A percentile compares a stretch with the other conserved stretches of the same genome.
Evolutionary conservation across 2,888 invertebrate species (phyloP).

Genomic region (Zaprionus bogoriensis): DNA sequence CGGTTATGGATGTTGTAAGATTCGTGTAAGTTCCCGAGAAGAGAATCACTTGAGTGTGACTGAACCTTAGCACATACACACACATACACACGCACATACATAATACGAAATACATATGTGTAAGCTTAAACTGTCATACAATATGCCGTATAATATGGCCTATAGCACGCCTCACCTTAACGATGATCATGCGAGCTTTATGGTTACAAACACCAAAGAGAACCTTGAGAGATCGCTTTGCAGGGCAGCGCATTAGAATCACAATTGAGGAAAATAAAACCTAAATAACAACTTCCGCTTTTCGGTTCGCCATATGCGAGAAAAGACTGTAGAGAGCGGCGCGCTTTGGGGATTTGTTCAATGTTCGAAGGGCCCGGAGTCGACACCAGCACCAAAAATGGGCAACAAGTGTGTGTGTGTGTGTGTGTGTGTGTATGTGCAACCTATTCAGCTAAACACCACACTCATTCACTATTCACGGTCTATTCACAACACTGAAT

Average conservation of each 20-base stretch:
- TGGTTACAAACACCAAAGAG: conserved; percentile 1
- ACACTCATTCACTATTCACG: conserved; percentile 15
- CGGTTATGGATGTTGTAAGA: conserved; percentile 69
- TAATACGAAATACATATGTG: neutral
- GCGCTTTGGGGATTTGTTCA: conserved; percentile 38
- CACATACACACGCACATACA: conserved; percentile 8
- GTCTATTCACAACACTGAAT: conserved; percentile 28
- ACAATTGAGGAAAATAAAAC: conserved; percentile 49
- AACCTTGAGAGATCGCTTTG: conserved; percentile 39
- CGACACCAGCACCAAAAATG: conserved; percentile 26
- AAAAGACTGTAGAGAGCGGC: neutral
- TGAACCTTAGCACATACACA: conserved; percentile 55
- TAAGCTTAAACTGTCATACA: neutral
- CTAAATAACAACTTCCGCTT: conserved; percentile 71
- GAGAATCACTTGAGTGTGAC: conserved; percentile 71
- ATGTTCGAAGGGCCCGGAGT: conserved; percentile 29
- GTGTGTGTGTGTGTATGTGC: neutral
- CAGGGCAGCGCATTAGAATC: conserved; percentile 55
- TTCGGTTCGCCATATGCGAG: conserved; percentile 25
- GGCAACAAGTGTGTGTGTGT: conserved; percentile 51
- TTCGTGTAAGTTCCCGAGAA: conserved; percentile 63
- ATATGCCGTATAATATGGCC: conserved; percentile 1
- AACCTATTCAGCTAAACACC: conserved; percentile 1
- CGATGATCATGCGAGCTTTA: conserved; percentile 39
- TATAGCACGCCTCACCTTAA: conserved; percentile 29